Evolutionary conservation across 2,888 invertebrate species (phyloP).

Genomic region (Laspeyria flexula): DNA sequence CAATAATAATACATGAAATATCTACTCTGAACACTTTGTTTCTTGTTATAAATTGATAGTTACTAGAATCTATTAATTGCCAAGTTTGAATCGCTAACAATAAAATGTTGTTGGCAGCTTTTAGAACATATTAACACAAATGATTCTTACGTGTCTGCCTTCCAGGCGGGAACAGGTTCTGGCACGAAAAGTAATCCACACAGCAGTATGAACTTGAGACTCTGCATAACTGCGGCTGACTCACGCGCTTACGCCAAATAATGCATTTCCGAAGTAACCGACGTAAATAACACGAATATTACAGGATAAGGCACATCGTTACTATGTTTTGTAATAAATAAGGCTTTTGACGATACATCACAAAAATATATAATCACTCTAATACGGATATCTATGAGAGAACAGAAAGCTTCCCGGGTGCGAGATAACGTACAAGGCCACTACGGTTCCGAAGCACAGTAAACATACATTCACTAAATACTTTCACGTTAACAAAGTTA

Average conservation of each 20-base stretch:
- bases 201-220: conserved; percentile 59
- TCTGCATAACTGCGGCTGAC: conserved; percentile 69
- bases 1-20: too few species aligned
- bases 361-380: conserved; percentile 41
- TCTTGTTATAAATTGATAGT: not conserved
- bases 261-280: conserved; percentile 39
- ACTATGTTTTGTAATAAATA: conserved; percentile 60
- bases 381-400: conserved; percentile 36
- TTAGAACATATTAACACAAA: conserved; percentile 6
- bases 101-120: not conserved
- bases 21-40: not conserved
- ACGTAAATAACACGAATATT: conserved; percentile 55
- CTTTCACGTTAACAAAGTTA: conserved; percentile 59
- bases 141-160: conserved; percentile 65
- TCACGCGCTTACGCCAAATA: conserved; percentile 57
- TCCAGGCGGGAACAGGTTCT: conserved; percentile 70
- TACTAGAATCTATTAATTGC: not conserved
- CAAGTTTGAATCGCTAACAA: not conserved
- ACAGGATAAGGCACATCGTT: conserved; percentile 79
- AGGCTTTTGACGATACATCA: conserved; percentile 56
- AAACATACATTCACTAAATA: conserved; percentile 61
- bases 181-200: conserved; percentile 67
- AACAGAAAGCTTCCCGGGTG: conserved; percentile 61
- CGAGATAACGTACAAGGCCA: conserved; percentile 74
- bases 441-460: conserved; percentile 65